Conservation (phyloP, 2,888 invertebrate species). For the Ophonus ardosiacus region DNA sequence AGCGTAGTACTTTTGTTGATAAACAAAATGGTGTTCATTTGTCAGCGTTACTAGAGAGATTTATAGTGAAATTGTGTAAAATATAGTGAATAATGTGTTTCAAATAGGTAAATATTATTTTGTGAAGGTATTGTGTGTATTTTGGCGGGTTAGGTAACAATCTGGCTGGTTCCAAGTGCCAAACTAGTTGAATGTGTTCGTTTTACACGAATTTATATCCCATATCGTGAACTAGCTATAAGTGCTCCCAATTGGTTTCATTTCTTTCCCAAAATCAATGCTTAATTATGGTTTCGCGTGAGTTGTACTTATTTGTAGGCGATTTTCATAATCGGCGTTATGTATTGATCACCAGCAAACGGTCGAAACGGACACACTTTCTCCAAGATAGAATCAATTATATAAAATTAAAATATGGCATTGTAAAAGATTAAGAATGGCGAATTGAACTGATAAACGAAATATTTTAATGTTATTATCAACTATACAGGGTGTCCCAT, state of each 20-base stretch:
- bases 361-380: conserved; percentile 9
- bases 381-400: not conserved
- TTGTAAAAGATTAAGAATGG: too few species aligned
- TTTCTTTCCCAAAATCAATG: conserved; percentile 27
- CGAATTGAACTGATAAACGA: too few species aligned
- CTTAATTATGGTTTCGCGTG: conserved; percentile 43
- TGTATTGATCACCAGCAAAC: conserved; percentile 24
- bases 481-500: too few species aligned
- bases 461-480: too few species aligned
- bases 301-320: conserved; percentile 25
- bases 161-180: conserved; percentile 57
- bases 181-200: conserved; percentile 52
- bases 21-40: too few species aligned
- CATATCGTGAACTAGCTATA: conserved; percentile 54
- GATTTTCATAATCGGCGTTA: not conserved
- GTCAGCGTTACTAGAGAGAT: too few species aligned
- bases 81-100: too few species aligned
- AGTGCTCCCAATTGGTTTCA: conserved; percentile 13
- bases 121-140: not conserved
- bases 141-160: not conserved
- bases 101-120: too few species aligned
- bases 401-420: too few species aligned
- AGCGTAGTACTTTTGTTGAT: too few species aligned
- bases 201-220: conserved; percentile 50
- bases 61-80: too few species aligned